These are phyloP conservation scores for Melinopterus prodromus DNA, from an alignment of 2,888 invertebrate species.

Conservation along the genomic window DNA sequence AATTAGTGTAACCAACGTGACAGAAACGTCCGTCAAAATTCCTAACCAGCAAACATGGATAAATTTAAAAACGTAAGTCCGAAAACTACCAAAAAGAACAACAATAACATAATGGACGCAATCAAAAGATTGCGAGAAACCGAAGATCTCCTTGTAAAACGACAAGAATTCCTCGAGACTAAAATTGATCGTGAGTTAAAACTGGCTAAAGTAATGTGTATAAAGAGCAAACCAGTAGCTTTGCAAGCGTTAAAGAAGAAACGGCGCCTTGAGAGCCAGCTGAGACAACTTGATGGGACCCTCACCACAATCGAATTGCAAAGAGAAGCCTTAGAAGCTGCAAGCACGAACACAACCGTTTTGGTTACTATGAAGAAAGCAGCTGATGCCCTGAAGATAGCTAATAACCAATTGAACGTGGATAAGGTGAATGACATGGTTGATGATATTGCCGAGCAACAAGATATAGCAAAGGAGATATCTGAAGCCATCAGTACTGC, in stretches of 20 bases:
- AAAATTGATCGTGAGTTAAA: conserved; percentile 10
- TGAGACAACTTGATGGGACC: conserved; percentile 17
- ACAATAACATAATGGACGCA: conserved; percentile 10
- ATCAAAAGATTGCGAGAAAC: conserved; percentile 6
- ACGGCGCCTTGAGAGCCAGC: not conserved
- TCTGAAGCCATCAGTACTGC: conserved; percentile 13
- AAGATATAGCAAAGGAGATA: conserved; percentile 14
- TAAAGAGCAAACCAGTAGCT: conserved; percentile 5
- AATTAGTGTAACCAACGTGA: no score
- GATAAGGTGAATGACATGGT: conserved; percentile 21
- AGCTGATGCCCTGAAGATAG: conserved; percentile 14
- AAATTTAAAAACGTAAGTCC: not conserved
- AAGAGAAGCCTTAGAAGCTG: conserved; percentile 19
- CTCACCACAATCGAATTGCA: conserved; percentile 18
- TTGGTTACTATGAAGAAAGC: conserved; percentile 15
- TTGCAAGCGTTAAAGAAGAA: conserved; percentile 17
- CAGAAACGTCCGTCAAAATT: conserved; percentile 11
- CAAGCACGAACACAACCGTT: conserved; percentile 8
- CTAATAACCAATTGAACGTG: conserved; percentile 17
- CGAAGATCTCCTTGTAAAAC: conserved; percentile 6
- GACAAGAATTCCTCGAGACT: conserved; percentile 10
- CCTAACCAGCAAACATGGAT: not conserved
- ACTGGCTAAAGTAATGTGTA: conserved; percentile 8
- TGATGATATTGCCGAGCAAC: conserved; percentile 16
- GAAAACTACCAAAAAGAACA: conserved; percentile 8